Conservation (phyloP, 2,797 vertebrate genomes). For the Hippoglossus hippoglossus region DNA sequence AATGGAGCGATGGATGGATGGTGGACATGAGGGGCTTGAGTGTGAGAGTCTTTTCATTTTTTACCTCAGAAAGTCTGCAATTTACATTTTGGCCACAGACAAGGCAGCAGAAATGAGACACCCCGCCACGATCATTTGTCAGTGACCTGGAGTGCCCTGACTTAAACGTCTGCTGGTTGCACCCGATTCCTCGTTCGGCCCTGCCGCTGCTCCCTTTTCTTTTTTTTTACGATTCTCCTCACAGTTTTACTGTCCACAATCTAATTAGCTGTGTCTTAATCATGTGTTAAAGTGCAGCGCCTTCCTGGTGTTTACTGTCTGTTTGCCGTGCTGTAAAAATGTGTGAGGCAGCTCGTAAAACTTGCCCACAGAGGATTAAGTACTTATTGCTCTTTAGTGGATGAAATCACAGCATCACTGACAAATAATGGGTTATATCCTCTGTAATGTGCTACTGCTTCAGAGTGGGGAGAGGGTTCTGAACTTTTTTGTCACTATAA, state of each 20-base stretch:
- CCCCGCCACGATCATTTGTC: slow-evolving; percentile 66
- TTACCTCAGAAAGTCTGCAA: slow-evolving; percentile 76
- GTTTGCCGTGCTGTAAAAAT: slow-evolving; percentile 83
- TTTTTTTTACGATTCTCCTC: slow-evolving; percentile 80
- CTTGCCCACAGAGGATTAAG: slow-evolving; percentile 55
- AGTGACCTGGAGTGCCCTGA: slow-evolving; percentile 61
- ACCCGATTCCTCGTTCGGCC: slow-evolving; percentile 46
- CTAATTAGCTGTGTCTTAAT: slow-evolving; percentile 85
- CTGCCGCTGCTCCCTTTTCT: slow-evolving; percentile 56
- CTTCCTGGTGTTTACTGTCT: slow-evolving; percentile 84
- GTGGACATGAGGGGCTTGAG: slow-evolving; percentile 51
- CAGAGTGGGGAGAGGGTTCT: background rate
- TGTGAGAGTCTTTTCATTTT: slow-evolving; percentile 48
- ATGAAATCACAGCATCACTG: slow-evolving; percentile 45
- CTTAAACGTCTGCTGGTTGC: slow-evolving; percentile 48
- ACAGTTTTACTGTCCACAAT: slow-evolving; percentile 80
- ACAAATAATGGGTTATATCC: slow-evolving; percentile 34
- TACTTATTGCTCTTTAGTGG: slow-evolving; percentile 52
- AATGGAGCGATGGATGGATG: slow-evolving; percentile 68
- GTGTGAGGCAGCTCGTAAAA: slow-evolving; percentile 82
- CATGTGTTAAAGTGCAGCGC: slow-evolving; percentile 78
- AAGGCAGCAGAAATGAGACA: slow-evolving; percentile 71
- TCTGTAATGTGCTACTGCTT: slow-evolving; percentile 27
- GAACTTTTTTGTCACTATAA: background rate
- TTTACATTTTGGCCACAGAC: slow-evolving; percentile 74